Evolutionary conservation across 2,888 invertebrate genomes (phyloP), one percentile per base, ranked within the genome.

Genomic region (Oxyscelio sp.): DNA sequence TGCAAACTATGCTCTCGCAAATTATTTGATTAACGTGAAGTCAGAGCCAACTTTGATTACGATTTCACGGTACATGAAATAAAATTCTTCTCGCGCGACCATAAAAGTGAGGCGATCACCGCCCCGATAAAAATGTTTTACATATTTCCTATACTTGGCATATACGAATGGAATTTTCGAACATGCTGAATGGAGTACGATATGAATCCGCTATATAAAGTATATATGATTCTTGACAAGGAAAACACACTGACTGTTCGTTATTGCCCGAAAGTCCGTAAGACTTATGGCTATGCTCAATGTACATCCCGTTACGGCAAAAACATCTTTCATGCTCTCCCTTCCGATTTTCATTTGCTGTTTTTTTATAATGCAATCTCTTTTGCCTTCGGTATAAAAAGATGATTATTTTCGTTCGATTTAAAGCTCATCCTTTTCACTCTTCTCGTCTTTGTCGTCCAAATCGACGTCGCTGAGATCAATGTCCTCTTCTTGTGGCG

Each of bases 391-490:
- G 58, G 27, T 48, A 50, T 65, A 52, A 70, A 81, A 56, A 68
- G 5, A 6, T 48, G 63, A 38, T 58, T 73, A 65, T 50, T 56
- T 40, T 40, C n/a, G 17, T 54, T 77, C 38, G 8, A 40, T 85
- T 96, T 96, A 97, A 94, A 97, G 95, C 94, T 97, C 97, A 88
- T 97, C 97, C 92, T 97, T 97, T 85, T 97, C 97, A 22, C 27
- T 63, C 31, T 82, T 82, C 94, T 97, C 97, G 87, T 97, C 97
- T 93, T 97, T 97, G 85, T 97, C 97, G 88, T 97, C 97, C 50
- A 98, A 95, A 87, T 97, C 97, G 21, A 98, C 95, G 94, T 99
- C 99, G 31, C 98, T 98, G 68, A 99, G 96, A 95, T 99, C 98
- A 85, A 98, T 97, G 87, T 99, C 98, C 90, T 99, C 99, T 93